Evolutionary conservation across 2,888 invertebrate genomes (phyloP), one percentile per base, ranked within the genome.

Genomic region (Listrodromus nycthemerus): DNA sequence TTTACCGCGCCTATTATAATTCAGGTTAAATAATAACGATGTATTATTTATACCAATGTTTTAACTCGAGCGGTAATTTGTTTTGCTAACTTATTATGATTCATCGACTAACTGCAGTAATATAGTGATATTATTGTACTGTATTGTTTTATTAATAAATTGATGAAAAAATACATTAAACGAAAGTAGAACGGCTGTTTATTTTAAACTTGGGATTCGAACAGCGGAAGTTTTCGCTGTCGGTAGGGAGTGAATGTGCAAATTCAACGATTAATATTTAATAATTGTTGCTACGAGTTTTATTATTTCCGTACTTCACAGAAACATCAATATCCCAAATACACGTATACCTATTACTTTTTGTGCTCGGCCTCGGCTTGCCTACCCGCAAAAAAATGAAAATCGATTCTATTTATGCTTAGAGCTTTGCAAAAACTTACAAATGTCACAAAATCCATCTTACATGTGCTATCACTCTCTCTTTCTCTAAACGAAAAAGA

Each of bases 261-360:
- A 33, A 61, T 27, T 58, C 27, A 58, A 6, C 6, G 30, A 21
- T 6, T 10, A 48, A 21, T 48, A 67, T 65, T 30, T 10, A 24
- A 30, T 52, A 1, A 37, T 45, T 70, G 50, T 71, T 41, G 71
- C 52, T 55, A 30, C n/a, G 45, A 71, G 37, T 41, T 27, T 33
- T 63, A 89, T 89, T 89, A 89, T 89, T 91, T 85, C 87, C 88
- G 88, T 88, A 88, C 85, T 84, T 85, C 89, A 89, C 91, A 90
- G 90, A 91, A 90, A 87, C 89, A 87, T 85, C 85, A 84, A 88
- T 89, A 86, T 87, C 84, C 83, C 86, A 89, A 89, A 88, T 88
- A 88, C 85, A 87, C 80, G 87, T 87, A 87, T 85, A 88, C 77
- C 70, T 86, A 69, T 61, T 41, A 80, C 82, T 81, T 78, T 88